Conservation (phyloP, 2,797 vertebrate species). For the Sorex maritimensis region DNA sequence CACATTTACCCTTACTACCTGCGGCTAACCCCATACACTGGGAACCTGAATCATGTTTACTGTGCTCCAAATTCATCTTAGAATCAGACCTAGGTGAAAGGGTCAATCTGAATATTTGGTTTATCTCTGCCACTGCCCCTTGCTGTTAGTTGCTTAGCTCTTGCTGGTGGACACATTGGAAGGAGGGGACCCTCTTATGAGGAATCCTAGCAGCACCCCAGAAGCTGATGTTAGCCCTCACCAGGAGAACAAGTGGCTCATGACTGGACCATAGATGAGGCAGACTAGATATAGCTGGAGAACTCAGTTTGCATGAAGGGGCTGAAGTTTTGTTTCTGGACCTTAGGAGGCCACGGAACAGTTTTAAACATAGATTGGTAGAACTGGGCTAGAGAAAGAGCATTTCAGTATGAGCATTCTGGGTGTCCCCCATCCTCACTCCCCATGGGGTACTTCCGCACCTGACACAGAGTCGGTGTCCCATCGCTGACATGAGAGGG, state of each 20-base stretch:
- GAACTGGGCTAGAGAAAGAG: conserved; percentile 13
- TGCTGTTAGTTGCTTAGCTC: neutral
- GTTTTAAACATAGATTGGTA: neutral
- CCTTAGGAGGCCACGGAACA: conserved; percentile 13
- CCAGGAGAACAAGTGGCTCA: neutral
- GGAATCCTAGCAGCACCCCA: neutral
- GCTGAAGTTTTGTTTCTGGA: conserved; percentile 15
- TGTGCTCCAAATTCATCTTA: neutral
- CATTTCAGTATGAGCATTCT: neutral
- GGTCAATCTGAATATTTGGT: conserved; percentile 9
- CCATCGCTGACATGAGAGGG: neutral
- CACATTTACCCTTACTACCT: neutral
- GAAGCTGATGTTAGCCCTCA: neutral
- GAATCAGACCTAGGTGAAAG: neutral
- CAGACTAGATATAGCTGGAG: neutral
- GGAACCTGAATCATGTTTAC: neutral
- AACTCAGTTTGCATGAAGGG: neutral
- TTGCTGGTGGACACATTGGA: neutral
- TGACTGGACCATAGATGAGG: neutral
- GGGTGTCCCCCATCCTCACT: neutral
- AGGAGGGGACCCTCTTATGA: neutral
- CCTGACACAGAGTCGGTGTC: neutral
- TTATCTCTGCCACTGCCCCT: neutral
- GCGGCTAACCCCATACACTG: conserved; percentile 5
- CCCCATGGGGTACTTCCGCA: neutral